Percentiles rank a stretch among this genome's conserved stretches.
Evolutionary conservation across 2,888 invertebrate genomes (phyloP).

Genomic region (Temnothorax unifasciatus): DNA sequence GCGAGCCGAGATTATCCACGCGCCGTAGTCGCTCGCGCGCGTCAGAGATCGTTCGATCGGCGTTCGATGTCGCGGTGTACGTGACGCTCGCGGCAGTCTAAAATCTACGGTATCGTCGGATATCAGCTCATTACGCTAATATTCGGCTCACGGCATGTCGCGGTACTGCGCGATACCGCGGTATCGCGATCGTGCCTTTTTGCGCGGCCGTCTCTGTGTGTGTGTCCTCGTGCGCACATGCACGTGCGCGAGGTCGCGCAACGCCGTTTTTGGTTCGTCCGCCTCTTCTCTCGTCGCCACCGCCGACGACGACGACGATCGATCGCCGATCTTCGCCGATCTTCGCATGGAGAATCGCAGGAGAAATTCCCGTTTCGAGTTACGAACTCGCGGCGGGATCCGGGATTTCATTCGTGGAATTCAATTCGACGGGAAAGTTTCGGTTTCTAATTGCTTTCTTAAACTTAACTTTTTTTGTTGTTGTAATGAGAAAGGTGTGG

Average conservation of each 20-base stretch:
- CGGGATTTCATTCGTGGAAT: not conserved
- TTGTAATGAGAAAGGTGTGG: not conserved
- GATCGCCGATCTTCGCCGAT: constrained; percentile 45
- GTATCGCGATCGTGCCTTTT: constrained; percentile 85
- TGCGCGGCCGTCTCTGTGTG: constrained; percentile 67
- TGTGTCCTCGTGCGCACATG: constrained; percentile 49
- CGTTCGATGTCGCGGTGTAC: constrained; percentile 64
- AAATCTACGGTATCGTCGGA: constrained; percentile 81
- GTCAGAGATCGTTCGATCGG: constrained; percentile 69
- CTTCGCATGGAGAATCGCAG: constrained; percentile 20
- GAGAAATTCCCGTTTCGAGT: constrained; percentile 16
- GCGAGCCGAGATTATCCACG: constrained; percentile 63
- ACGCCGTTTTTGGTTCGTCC: constrained; percentile 65
- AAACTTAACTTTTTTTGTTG: not conserved
- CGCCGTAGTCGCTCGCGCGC: constrained; percentile 70
- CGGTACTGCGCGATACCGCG: constrained; percentile 75
- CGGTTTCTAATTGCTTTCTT: not conserved
- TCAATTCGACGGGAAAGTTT: not conserved
- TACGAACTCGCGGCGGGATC: not conserved
- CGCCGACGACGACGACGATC: not conserved
- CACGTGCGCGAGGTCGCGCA: constrained; percentile 53
- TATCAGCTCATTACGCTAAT: constrained; percentile 86
- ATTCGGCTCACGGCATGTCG: constrained; percentile 84
- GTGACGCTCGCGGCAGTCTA: constrained; percentile 78
- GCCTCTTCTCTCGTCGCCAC: constrained; percentile 39